These are phyloP conservation scores for Morone saxatilis DNA, from an alignment of 2,113 vertebrate genomes.

Conservation along the genomic window DNA sequence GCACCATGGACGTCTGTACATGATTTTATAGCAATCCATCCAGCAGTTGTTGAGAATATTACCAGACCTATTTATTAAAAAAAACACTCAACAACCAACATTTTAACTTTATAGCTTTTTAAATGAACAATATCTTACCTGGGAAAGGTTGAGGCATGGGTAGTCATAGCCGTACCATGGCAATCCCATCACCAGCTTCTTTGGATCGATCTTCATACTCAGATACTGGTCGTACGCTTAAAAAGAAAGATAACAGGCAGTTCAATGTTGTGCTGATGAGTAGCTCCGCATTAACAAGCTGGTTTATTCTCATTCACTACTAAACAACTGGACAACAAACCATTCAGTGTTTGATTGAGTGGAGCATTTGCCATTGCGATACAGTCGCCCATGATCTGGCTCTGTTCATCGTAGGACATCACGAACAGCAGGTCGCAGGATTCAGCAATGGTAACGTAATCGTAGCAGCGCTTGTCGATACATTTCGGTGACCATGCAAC, in stretches of 20 bases:
- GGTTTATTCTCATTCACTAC: neutral
- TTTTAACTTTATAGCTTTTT: neutral
- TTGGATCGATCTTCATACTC: slow-evolving; percentile 87
- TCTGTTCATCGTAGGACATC: slow-evolving; percentile 98
- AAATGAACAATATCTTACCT: slow-evolving; percentile 79
- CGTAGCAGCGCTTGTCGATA: slow-evolving; percentile 93
- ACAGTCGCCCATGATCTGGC: slow-evolving; percentile 92
- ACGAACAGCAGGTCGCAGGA: slow-evolving; percentile 96
- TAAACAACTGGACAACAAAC: slow-evolving; percentile 77
- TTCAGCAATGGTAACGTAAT: slow-evolving; percentile 91
- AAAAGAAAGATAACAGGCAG: slow-evolving; percentile 16
- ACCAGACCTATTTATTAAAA: neutral
- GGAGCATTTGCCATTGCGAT: slow-evolving; percentile 94
- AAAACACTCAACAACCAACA: neutral
- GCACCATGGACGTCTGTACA: neutral
- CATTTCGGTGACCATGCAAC: slow-evolving; percentile 94
- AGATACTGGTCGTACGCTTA: slow-evolving; percentile 92
- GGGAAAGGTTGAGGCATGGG: slow-evolving; percentile 87
- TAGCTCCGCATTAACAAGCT: neutral
- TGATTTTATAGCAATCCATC: neutral
- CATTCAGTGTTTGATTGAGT: slow-evolving; percentile 87
- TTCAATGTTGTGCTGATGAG: neutral
- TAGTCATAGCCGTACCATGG: slow-evolving; percentile 99
- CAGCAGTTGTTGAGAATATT: neutral
- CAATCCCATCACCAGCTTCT: slow-evolving; percentile 95